Evolutionary conservation across 2,113 vertebrate genomes (phyloP), one percentile per base, ranked within the genome.

Genomic region (Lagenorhynchus albirostris): DNA sequence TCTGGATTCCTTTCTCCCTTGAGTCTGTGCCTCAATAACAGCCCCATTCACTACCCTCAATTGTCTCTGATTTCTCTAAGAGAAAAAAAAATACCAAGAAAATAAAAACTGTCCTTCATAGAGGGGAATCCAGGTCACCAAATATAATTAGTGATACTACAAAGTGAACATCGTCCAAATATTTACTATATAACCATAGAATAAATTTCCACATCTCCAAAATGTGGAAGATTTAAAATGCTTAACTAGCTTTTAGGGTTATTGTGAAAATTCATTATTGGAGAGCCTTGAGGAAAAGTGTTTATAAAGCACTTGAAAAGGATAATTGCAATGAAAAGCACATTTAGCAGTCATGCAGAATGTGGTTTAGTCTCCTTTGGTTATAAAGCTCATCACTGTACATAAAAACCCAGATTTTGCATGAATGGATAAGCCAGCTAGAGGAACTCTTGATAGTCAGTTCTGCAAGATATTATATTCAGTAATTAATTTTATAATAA

Each of bases 401-500:
- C 14, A 89, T 44, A 92, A 98, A 96, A 91, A 53, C 9, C 20
- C 47, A 89, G 23, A 70, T 77, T 96, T 97, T 95, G 36, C 17
- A 94, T 84, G 96, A 97, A 80, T 71, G 82, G 95, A 93, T 77
- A 98, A 98, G 93, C 73, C n/a, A 94, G 50, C 83, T 96, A 36
- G 74, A 96, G 58, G 21, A 95, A 70, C 13, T 97, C 97, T 95
- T 96, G 89, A 21, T 93, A 97, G 83, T 77, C 82, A 94, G 21
- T 96, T 97, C 79, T 94, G 83, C 41, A 41, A 94, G 68, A 96
- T 95, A 96, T 98, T 97, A 76, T 95, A 98, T 96, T 96, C 97
- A 97, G 71, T 97, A 98, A 97, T 96, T 97, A 97, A 97, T 88
- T 95, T 83, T 95, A 67, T 93, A 97, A 70, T 98, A 98, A 96